phyloP scores from a whole-genome alignment of 2,888 invertebrate species.

The Ophion slaviceki region DNA sequence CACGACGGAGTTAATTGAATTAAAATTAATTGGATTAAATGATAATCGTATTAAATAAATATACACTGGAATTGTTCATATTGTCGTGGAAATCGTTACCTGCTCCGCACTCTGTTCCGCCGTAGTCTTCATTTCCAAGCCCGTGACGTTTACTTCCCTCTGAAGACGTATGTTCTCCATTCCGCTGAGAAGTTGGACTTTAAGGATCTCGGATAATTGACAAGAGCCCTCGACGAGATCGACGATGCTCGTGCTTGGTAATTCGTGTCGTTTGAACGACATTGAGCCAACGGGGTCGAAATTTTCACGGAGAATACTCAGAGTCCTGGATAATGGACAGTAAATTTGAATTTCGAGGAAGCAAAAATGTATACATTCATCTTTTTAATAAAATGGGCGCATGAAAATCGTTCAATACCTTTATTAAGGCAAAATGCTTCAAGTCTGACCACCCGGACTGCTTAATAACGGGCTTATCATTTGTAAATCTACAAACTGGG shows the following conservation, averaged over 20 bases:
- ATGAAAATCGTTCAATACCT: too few relatives aligned
- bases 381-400: too few relatives aligned
- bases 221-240: constrained; percentile 87
- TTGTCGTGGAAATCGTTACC: constrained; percentile 80
- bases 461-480: background rate
- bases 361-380: too few relatives aligned
- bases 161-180: constrained; percentile 75
- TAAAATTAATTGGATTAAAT: background rate
- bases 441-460: background rate
- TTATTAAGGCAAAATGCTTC: background rate
- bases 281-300: constrained; percentile 85
- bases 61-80: background rate
- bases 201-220: constrained; percentile 87
- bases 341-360: background rate
- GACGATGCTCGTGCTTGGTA: constrained; percentile 86
- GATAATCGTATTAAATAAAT: background rate
- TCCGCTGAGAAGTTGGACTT: constrained; percentile 83
- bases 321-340: constrained; percentile 77
- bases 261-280: constrained; percentile 81
- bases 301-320: constrained; percentile 84
- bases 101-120: constrained; percentile 87
- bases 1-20: background rate
- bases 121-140: constrained; percentile 84
- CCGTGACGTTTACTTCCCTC: constrained; percentile 78
- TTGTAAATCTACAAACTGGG: background rate